phyloP scores from a whole-genome alignment of 2,113 vertebrate genomes.

The Sturnus vulgaris region DNA sequence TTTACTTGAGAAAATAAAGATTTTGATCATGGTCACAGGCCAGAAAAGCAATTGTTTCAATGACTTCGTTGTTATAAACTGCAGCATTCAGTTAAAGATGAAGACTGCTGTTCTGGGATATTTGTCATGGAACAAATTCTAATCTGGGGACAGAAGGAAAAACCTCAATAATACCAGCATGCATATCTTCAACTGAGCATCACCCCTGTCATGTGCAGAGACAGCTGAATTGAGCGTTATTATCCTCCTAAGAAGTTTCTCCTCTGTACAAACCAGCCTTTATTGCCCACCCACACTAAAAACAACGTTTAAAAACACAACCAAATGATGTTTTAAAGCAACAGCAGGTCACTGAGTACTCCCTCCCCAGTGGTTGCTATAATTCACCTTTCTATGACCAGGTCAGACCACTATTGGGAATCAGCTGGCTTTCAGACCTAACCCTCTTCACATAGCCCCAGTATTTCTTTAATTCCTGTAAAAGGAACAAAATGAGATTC shows the following conservation, averaged over 20 bases:
- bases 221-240: background rate
- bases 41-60: background rate
- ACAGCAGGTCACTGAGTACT: background rate
- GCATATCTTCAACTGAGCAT: background rate
- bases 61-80: background rate
- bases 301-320: background rate
- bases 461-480: conserved; percentile 7
- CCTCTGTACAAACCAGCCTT: background rate
- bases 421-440: background rate
- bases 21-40: background rate
- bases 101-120: background rate
- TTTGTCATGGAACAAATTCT: background rate
- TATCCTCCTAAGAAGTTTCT: background rate
- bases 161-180: background rate
- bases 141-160: background rate
- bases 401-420: background rate
- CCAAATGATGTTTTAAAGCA: background rate
- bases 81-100: background rate
- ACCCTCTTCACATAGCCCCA: background rate
- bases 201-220: background rate
- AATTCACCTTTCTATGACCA: background rate
- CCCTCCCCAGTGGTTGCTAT: background rate
- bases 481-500: conserved; percentile 37
- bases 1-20: background rate
- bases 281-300: background rate